phyloP scores from a whole-genome alignment of 2,113 vertebrate species.

The Neogale vison region DNA sequence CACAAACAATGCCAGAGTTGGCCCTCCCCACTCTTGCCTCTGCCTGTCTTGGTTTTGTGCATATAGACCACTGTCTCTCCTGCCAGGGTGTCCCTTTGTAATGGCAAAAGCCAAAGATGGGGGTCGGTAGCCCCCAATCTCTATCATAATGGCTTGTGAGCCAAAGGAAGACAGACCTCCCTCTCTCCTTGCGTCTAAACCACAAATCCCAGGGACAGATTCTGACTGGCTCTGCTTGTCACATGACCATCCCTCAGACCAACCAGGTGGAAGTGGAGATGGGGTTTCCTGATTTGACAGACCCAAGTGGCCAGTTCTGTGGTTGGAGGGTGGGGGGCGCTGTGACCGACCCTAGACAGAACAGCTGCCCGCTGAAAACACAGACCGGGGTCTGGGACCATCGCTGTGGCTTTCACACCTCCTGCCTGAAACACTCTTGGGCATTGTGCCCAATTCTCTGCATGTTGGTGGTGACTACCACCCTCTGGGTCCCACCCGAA shows the following conservation, averaged over 20 bases:
- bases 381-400: background rate
- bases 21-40: background rate
- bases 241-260: background rate
- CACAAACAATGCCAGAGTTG: background rate
- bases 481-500: background rate
- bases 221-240: background rate
- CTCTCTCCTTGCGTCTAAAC: background rate
- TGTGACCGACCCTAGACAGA: background rate
- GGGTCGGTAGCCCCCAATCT: background rate
- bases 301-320: background rate
- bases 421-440: background rate
- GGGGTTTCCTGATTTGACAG: background rate
- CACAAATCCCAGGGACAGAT: background rate
- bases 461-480: accelerated
- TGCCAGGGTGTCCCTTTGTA: background rate
- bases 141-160: background rate
- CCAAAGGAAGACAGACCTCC: background rate
- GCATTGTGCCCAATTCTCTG: background rate
- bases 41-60: background rate
- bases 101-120: background rate
- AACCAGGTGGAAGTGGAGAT: background rate
- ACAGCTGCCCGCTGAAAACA: background rate
- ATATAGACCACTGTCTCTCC: background rate
- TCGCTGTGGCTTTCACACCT: background rate
- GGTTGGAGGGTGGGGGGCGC: background rate